Percentiles rank a stretch among this genome's conserved stretches.
Conservation (phyloP, 2,797 vertebrate species). For the Lutjanus argentimaculatus region DNA sequence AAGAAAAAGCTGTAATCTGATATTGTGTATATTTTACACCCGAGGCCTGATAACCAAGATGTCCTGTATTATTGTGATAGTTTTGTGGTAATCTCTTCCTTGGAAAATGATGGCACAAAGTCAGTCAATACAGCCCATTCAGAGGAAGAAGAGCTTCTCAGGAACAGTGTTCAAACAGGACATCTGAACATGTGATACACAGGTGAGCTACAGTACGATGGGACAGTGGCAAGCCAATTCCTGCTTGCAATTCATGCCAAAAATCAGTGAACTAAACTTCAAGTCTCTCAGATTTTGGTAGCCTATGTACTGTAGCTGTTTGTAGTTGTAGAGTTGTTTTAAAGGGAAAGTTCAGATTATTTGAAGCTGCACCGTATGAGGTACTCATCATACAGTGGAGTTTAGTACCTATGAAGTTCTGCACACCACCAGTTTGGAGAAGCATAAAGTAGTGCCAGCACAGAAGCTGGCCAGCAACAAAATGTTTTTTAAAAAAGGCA, state of each 20-base stretch:
- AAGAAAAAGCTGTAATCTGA: neutral
- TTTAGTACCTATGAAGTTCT: too few relatives aligned
- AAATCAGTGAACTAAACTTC: neutral
- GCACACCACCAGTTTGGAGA: too few relatives aligned
- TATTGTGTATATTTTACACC: neutral
- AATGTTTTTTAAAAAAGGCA: too few relatives aligned
- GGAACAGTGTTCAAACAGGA: neutral
- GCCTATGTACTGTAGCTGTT: neutral
- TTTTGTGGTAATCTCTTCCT: neutral
- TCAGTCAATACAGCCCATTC: neutral
- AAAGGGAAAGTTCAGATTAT: too few relatives aligned
- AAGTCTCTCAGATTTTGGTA: neutral
- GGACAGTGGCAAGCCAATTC: neutral
- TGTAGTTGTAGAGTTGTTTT: too few relatives aligned
- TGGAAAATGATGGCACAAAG: neutral
- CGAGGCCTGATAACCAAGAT: slow-evolving; percentile 1
- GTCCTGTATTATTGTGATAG: neutral
- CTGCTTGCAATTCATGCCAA: neutral
- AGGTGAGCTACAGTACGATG: neutral
- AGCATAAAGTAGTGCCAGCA: too few relatives aligned
- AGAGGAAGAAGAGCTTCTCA: slow-evolving; percentile 11
- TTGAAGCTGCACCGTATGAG: too few relatives aligned
- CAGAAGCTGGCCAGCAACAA: too few relatives aligned
- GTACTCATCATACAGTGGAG: too few relatives aligned
- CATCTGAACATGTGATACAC: neutral